Base-by-base conservation (phyloP, 1,140 invertebrate genomes). In the Cydia pomonella region DNA sequence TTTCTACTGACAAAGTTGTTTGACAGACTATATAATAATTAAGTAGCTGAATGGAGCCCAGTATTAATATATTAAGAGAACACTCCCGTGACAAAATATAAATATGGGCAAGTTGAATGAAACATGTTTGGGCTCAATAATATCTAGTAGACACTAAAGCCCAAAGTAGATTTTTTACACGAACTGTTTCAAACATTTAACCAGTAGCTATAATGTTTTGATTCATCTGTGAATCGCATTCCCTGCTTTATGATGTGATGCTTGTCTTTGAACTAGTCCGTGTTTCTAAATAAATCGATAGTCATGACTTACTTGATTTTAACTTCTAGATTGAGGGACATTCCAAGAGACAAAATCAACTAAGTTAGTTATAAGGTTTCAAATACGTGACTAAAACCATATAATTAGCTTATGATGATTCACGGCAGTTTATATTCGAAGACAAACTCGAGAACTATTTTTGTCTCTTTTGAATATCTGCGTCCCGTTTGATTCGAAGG, bases 1-100 rank as follows among this genome's bases (percentile, higher is more conserved):
- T n/a, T n/a, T n/a, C n/a, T n/a, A n/a, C n/a, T n/a, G n/a, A n/a
- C n/a, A n/a, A n/a, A n/a, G n/a, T n/a, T n/a, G n/a, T n/a, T n/a
- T n/a, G n/a, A n/a, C n/a, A n/a, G n/a, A n/a, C n/a, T 41, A 21
- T 69, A 18, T 69, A 69, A 69, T 41, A 69, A 38, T n/a, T 69
- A 69, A 69, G 64, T 69, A 69, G 64, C 29, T 38, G 18, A 69
- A 38, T 69, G 64, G 16, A 33, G n/a, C 23, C 64, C 64, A 69
- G 64, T 69, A 69, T 69, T 69, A 69, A 69, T 69, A 41, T 69
- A 38, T 38, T 69, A 69, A 69, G 29, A 66, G 3, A 29, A 16
- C 23, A 29, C 23, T 64, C 27, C 4, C 63, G 9, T 27, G 63
- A 16, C 7, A 18, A 16, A 29, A 18, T 2, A 18, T 47, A 47